These are phyloP conservation scores for Mantis religiosa DNA, from an alignment of 2,888 invertebrate genomes.

Conservation along the genomic window DNA sequence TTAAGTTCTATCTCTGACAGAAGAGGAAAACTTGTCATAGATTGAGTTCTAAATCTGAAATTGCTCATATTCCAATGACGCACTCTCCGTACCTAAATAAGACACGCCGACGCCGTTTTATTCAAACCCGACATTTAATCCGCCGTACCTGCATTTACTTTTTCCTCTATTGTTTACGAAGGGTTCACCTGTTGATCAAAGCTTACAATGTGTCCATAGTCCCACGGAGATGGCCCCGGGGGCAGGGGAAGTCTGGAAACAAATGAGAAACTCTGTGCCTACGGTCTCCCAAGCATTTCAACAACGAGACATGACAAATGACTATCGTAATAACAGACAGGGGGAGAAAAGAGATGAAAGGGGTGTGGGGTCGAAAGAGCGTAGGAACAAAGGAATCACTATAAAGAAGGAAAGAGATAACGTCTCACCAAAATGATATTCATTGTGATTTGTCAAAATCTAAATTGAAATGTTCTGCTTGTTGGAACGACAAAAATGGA, in stretches of 20 bases:
- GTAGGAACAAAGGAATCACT: background rate
- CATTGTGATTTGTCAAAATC: background rate
- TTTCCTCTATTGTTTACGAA: background rate
- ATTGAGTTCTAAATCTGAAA: too few species aligned
- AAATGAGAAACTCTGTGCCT: background rate
- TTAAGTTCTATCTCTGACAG: too few species aligned
- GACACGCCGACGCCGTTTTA: too few species aligned
- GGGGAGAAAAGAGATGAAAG: background rate
- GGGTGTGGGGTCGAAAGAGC: background rate
- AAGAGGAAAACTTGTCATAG: too few species aligned
- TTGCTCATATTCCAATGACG: too few species aligned
- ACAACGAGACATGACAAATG: background rate
- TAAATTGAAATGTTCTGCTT: background rate
- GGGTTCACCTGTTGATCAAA: background rate
- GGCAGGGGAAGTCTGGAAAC: background rate
- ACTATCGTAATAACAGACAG: conserved; percentile 1
- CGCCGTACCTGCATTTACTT: background rate
- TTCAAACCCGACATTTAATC: background rate
- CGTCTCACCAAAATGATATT: background rate
- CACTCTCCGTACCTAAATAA: too few species aligned
- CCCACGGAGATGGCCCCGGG: background rate
- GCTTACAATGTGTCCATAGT: background rate
- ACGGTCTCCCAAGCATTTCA: background rate
- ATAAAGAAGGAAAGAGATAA: background rate
- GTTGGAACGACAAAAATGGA: background rate